Percentiles rank a stretch among this genome's conserved stretches.
Conservation (phyloP, 2,888 invertebrate species). For the Elmis aenea region DNA sequence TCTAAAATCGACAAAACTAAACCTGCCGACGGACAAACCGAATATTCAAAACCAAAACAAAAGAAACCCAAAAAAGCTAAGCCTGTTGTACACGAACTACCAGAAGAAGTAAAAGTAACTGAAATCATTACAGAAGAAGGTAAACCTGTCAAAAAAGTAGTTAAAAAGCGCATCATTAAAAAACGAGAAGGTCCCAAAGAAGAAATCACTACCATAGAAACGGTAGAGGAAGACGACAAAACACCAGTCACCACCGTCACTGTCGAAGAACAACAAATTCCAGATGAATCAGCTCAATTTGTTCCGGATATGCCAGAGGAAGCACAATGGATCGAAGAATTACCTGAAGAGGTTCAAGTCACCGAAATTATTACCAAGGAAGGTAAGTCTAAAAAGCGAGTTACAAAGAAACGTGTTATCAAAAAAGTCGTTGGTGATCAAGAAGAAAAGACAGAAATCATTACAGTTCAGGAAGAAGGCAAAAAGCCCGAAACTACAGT, state of each 20-base stretch:
- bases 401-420: constrained; percentile 43
- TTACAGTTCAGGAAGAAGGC: constrained; percentile 29
- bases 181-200: constrained; percentile 31
- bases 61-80: constrained; percentile 23
- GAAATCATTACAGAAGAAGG: constrained; percentile 32
- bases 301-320: constrained; percentile 31
- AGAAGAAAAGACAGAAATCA: constrained; percentile 43
- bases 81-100: constrained; percentile 25
- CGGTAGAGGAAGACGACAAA: constrained; percentile 31
- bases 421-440: constrained; percentile 44
- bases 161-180: constrained; percentile 32
- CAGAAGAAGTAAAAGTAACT: constrained; percentile 31
- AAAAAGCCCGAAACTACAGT: constrained; percentile 33
- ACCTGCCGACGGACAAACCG: too few species aligned
- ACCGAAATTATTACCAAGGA: constrained; percentile 28
- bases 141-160: constrained; percentile 27
- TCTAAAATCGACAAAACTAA: too few species aligned
- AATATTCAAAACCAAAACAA: constrained; percentile 22
- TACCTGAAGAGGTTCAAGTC: constrained; percentile 29
- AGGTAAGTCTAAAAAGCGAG: constrained; percentile 30
- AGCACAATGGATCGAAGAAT: constrained; percentile 18
- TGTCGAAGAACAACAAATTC: constrained; percentile 30
- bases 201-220: constrained; percentile 23
- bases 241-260: constrained; percentile 46
- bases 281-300: constrained; percentile 22